These are phyloP conservation scores for Hapalemur alaotrensis DNA, from an alignment of 2,797 vertebrate species.

Conservation along the genomic window DNA sequence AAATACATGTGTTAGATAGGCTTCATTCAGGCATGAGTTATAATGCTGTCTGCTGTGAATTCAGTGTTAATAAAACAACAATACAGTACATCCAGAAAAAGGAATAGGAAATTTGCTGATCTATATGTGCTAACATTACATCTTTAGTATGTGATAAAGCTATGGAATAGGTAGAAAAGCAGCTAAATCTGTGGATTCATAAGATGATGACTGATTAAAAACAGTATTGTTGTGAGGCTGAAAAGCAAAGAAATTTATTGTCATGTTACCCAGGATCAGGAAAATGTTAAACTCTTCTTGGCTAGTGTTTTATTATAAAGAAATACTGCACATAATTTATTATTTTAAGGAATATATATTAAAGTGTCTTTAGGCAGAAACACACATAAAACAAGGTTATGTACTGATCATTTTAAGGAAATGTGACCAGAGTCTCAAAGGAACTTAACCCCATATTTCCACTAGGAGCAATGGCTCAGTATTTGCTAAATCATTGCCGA, in stretches of 20 bases:
- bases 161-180: background rate
- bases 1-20: background rate
- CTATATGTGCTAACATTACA: background rate
- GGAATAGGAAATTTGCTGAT: background rate
- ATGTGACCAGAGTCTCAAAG: background rate
- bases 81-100: background rate
- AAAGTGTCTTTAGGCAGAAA: background rate
- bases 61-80: constrained; percentile 9
- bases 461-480: background rate
- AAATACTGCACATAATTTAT: background rate
- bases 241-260: background rate
- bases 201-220: background rate
- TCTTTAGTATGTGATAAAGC: background rate
- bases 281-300: background rate
- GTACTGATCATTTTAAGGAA: background rate
- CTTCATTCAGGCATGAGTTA: background rate
- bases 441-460: background rate
- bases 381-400: background rate
- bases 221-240: background rate
- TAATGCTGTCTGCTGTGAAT: background rate
- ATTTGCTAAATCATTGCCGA: background rate
- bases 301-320: background rate
- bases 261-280: background rate
- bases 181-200: background rate
- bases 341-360: background rate